These are phyloP conservation scores for Pogonomyrmex californicus DNA, from an alignment of 1,140 invertebrate genomes.

Conservation along the genomic window DNA sequence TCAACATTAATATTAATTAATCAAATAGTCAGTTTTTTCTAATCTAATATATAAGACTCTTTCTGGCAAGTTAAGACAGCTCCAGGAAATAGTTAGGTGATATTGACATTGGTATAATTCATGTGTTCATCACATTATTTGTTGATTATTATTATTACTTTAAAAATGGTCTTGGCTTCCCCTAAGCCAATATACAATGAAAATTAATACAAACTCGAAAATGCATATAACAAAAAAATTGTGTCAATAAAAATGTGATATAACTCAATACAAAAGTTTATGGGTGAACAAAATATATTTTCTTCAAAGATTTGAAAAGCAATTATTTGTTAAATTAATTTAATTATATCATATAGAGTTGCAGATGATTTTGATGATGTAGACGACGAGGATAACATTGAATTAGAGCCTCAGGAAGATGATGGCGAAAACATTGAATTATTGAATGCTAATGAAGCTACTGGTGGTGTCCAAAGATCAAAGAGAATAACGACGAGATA, in stretches of 20 bases:
- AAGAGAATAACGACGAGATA: constrained; percentile 96
- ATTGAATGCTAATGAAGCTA: constrained; percentile 90
- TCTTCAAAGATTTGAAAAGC: neutral
- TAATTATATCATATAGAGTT: constrained; percentile 85
- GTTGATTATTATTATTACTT: too few species aligned
- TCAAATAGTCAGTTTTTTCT: neutral
- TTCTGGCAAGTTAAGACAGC: neutral
- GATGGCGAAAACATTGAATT: constrained; percentile 91
- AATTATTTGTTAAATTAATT: neutral
- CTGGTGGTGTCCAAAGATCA: constrained; percentile 92
- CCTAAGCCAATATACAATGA: too few species aligned
- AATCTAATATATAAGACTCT: neutral
- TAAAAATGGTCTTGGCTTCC: too few species aligned
- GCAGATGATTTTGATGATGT: constrained; percentile 94
- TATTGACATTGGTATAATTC: too few species aligned
- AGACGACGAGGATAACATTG: constrained; percentile 92
- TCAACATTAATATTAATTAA: neutral
- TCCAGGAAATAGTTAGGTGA: neutral
- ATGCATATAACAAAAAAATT: too few species aligned
- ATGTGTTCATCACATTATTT: too few species aligned
- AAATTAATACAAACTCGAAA: too few species aligned
- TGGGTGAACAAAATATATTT: neutral
- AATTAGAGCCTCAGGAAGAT: constrained; percentile 88
- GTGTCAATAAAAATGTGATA: too few species aligned
- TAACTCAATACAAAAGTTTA: too few species aligned